Evolutionary conservation across 2,113 vertebrate genomes (phyloP).

Genomic region (Rhombomys opimus): DNA sequence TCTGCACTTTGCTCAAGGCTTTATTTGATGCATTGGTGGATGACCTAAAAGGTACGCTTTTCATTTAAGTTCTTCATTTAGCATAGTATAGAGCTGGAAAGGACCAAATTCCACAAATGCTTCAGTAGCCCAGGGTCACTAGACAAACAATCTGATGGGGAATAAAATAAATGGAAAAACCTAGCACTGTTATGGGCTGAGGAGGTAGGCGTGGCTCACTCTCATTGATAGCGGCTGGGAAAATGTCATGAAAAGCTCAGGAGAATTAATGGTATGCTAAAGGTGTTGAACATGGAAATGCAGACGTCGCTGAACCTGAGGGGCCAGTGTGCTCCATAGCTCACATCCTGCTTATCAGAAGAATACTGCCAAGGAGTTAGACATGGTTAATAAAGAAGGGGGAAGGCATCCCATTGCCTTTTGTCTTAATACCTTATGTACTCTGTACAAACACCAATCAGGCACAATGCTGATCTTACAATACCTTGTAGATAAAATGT

Average conservation of each 20-base stretch:
- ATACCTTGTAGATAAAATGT: not conserved
- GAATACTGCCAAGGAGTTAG: not conserved
- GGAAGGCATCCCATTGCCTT: not conserved
- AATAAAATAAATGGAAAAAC: not conserved
- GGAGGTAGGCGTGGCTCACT: not conserved
- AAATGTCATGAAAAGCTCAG: not conserved
- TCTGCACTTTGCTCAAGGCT: not conserved
- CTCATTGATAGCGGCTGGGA: not conserved
- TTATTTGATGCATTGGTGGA: not conserved
- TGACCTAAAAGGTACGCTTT: not conserved
- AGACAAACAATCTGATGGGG: not conserved
- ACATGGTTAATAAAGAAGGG: not conserved
- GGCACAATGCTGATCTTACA: not conserved
- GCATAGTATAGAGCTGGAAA: not conserved
- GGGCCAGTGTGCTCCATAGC: not conserved
- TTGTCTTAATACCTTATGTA: not conserved
- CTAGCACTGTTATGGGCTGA: not conserved
- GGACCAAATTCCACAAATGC: not conserved
- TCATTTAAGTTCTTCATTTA: slow-evolving; percentile 32
- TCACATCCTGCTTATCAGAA: not conserved
- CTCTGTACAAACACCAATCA: not conserved
- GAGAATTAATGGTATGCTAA: not conserved
- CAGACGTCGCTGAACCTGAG: not conserved
- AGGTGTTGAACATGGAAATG: not conserved
- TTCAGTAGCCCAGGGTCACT: not conserved